These are phyloP conservation scores for Luidia sarsii DNA, from an alignment of 53 echinoderm and acorn worm species.

Conservation along the genomic window DNA sequence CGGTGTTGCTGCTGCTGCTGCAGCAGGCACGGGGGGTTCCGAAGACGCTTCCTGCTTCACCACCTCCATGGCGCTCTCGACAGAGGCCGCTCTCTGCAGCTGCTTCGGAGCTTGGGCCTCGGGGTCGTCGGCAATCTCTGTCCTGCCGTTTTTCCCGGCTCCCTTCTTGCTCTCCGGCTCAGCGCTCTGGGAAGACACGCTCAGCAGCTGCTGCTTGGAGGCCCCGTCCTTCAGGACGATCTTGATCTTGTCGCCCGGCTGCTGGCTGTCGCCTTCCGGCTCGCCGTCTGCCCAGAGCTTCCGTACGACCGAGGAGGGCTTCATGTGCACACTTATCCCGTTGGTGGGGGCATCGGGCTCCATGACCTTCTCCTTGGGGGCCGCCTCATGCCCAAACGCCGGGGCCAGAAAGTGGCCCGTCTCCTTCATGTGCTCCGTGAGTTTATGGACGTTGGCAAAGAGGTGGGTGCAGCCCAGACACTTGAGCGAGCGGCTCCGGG, in stretches of 20 bases:
- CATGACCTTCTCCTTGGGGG: slow-evolving; percentile 5
- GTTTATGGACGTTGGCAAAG: slow-evolving; percentile 63
- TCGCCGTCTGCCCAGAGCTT: slow-evolving; percentile 62
- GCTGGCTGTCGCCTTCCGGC: slow-evolving; percentile 12
- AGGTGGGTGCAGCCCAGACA: slow-evolving; percentile 61
- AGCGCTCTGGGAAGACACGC: slow-evolving; percentile 19
- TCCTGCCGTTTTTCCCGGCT: slow-evolving; percentile 16
- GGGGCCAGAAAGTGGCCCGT: slow-evolving; percentile 63
- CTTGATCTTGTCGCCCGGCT: slow-evolving; percentile 46
- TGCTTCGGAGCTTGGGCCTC: slow-evolving; percentile 9
- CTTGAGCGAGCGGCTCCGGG: slow-evolving; percentile 55
- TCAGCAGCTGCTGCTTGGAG: slow-evolving; percentile 46
- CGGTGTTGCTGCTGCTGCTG: too few relatives aligned
- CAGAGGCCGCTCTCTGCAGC: slow-evolving; percentile 5
- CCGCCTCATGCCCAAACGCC: slow-evolving; percentile 38
- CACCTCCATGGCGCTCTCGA: slow-evolving; percentile 5
- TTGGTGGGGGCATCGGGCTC: slow-evolving; percentile 26
- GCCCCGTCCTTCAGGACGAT: slow-evolving; percentile 44
- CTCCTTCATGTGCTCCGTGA: slow-evolving; percentile 68
- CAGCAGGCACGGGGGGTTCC: background rate
- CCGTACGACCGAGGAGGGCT: slow-evolving; percentile 69
- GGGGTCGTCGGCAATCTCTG: background rate
- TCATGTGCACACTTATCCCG: slow-evolving; percentile 15
- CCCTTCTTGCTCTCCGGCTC: slow-evolving; percentile 37
- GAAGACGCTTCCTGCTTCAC: background rate